A percentile compares a stretch with the other conserved stretches of the same genome.
Evolutionary conservation across 2,113 vertebrate species (phyloP).

Genomic region (Pangasianodon hypophthalmus): DNA sequence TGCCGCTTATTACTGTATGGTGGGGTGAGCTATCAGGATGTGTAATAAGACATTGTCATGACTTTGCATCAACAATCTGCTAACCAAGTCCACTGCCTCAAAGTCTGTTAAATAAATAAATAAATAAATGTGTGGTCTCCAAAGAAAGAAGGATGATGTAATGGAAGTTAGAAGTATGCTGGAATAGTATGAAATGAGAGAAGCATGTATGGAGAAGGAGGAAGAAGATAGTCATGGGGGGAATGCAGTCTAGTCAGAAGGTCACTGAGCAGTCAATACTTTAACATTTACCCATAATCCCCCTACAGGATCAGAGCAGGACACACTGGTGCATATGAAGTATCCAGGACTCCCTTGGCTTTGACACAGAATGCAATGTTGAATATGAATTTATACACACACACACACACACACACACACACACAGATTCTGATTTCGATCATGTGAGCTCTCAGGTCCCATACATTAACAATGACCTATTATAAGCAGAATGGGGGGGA

Average conservation of each 20-base stretch:
- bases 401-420: background rate
- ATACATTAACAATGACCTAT: background rate
- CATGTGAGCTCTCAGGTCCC: background rate
- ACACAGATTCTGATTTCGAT: background rate
- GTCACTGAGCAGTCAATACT: constrained; percentile 52
- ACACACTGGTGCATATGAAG: constrained; percentile 50
- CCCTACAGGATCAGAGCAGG: constrained; percentile 32
- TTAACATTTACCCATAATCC: constrained; percentile 60
- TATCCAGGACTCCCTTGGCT: constrained; percentile 33
- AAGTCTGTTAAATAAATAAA: background rate
- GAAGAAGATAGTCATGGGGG: background rate
- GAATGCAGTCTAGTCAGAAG: constrained; percentile 35
- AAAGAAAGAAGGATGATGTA: background rate
- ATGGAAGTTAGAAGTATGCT: background rate
- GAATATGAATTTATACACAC: constrained; percentile 33
- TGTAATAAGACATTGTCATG: constrained; percentile 1
- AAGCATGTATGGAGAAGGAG: background rate
- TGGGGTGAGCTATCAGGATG: background rate
- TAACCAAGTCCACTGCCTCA: background rate
- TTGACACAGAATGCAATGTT: constrained; percentile 12
- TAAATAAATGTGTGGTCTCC: background rate
- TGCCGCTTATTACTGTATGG: background rate
- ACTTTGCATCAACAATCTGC: background rate
- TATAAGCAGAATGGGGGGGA: background rate
- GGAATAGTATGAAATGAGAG: background rate